These are phyloP conservation scores for Lycodopsis pacificus DNA, from an alignment of 2,797 vertebrate species.

Conservation along the genomic window DNA sequence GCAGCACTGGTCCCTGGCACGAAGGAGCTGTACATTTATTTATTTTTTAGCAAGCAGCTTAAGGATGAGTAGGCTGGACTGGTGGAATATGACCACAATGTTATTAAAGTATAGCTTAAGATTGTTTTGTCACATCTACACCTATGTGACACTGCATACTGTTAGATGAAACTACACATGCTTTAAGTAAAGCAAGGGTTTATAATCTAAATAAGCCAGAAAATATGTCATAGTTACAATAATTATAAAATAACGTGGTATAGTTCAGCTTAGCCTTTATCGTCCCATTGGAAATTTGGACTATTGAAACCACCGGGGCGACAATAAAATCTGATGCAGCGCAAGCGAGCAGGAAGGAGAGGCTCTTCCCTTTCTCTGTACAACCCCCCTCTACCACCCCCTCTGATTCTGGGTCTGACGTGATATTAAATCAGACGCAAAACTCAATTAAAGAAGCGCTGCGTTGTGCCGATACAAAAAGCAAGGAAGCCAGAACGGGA, in stretches of 20 bases:
- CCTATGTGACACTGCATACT: not conserved
- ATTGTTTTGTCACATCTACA: not conserved
- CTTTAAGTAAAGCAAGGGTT: not conserved
- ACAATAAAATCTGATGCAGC: slow-evolving; percentile 19
- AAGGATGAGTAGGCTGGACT: slow-evolving; percentile 3
- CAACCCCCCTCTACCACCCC: slow-evolving; percentile 1
- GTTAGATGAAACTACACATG: not conserved
- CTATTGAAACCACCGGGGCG: not conserved
- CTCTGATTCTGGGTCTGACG: slow-evolving; percentile 33
- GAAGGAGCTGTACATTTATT: slow-evolving; percentile 5
- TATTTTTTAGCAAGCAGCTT: slow-evolving; percentile 1
- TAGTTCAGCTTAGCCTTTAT: not conserved
- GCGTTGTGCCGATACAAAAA: slow-evolving; percentile 43
- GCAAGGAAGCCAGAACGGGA: slow-evolving; percentile 29
- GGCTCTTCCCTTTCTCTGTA: not conserved
- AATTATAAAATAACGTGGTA: not conserved
- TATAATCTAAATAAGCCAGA: rapidly evolving
- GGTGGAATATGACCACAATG: not conserved
- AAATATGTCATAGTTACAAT: not conserved
- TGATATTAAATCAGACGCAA: slow-evolving; percentile 68
- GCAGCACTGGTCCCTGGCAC: slow-evolving; percentile 3
- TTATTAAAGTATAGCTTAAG: not conserved
- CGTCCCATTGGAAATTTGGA: not conserved
- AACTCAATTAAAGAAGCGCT: slow-evolving; percentile 71
- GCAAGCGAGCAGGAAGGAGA: not conserved